phyloP scores from a whole-genome alignment of 2,888 invertebrate species.

The Tridacna crocea region DNA sequence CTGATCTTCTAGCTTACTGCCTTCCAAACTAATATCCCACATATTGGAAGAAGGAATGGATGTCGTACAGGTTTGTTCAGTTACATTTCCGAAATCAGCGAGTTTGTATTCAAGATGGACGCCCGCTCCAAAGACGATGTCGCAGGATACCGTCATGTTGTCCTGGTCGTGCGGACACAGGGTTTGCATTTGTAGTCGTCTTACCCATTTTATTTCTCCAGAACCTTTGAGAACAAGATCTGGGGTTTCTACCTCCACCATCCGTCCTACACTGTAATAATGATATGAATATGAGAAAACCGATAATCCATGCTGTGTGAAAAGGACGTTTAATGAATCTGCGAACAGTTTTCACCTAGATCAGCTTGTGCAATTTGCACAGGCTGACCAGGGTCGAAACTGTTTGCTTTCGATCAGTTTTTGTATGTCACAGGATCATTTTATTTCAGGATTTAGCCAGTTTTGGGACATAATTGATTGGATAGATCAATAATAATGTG shows the following conservation, averaged over 20 bases:
- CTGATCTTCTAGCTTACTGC: conserved; percentile 3
- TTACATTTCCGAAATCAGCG: conserved; percentile 6
- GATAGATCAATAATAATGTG: too few species aligned
- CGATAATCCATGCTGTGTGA: too few species aligned
- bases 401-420: too few species aligned
- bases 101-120: conserved; percentile 7
- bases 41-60: neutral
- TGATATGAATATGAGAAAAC: too few species aligned
- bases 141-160: neutral
- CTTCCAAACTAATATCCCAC: neutral
- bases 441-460: too few species aligned
- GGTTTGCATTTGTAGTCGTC: conserved; percentile 1
- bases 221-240: neutral
- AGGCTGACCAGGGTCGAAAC: too few species aligned
- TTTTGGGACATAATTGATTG: too few species aligned
- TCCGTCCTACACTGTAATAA: neutral
- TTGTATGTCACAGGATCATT: too few species aligned
- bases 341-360: too few species aligned
- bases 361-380: too few species aligned
- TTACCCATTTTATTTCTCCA: conserved; percentile 7
- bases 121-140: conserved; percentile 12
- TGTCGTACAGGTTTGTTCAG: conserved; percentile 4
- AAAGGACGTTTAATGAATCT: too few species aligned
- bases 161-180: neutral
- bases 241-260: neutral